Evolutionary conservation across 2,797 vertebrate species (phyloP), one percentile per base, ranked within the genome.

Genomic region (Sphenopsis melanotis): DNA sequence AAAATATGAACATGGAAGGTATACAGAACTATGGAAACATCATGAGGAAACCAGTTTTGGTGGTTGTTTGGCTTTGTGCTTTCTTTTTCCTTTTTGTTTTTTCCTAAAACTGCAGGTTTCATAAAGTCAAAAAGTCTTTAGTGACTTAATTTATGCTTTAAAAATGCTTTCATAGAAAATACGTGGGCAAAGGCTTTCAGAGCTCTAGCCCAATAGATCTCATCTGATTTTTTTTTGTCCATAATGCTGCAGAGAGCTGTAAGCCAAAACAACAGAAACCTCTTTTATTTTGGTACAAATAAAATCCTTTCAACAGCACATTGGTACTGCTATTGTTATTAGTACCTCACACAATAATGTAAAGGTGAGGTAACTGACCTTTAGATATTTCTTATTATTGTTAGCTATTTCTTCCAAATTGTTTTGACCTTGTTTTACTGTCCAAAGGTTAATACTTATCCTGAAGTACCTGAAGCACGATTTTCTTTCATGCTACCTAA

Each of bases 381-480:
- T 88, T 65, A 91, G n/a, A 27, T 86, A 88, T 85, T 93, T 86
- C 57, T 85, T 85, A n/a, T 60, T 83, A 68, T 89, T 91, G 69
- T 83, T 78, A 81, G 42, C 69, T 81, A 30, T 90, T 88, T 95
- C 76, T 93, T 89, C 70, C 52, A 90, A 90, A 82, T 91, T 76
- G 52, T 8, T 88, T 56, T 92, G 44, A 90, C 87, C 80, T 94
- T 90, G 77, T 82, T 52, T 93, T 89, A 63, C 64, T 94, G 39
- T 88, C 52, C 74, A 87, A 92, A 87, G 57, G 64, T 79, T 95
- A 96, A 83, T 49, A 39, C 87, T 94, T 78, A 94, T 59, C 34
- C 36, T 93, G 75, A 95, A 77, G 47, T 57, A 75, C 22, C 59
- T 71, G 79, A 90, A 93, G 22, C 24, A 93, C 11, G 24, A 29